Evolutionary conservation across 53 echinoderm and acorn worm genomes (phyloP), one percentile per base, ranked within the genome.

Genomic region (Mesocentrotus franciscanus): DNA sequence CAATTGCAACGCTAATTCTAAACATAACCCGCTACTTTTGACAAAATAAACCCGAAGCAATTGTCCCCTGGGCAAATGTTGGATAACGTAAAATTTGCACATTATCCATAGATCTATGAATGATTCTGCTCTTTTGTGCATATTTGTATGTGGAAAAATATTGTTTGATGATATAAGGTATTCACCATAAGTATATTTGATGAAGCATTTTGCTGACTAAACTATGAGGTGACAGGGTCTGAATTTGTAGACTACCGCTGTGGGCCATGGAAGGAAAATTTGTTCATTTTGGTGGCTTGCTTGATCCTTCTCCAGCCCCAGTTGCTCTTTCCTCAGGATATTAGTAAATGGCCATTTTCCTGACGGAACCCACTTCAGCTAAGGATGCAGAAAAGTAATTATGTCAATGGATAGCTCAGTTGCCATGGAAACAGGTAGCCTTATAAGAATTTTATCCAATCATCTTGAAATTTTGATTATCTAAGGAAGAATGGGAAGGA

Each of bases 341-440:
- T 91, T 91, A 66, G 64, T 64, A 91, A 91, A 91, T 91, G 91
- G 66, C 91, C 91, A 35, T 66, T 91, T 91, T 64, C 66, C 91
- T 91, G 91, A 91, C 39, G 15, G 87, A 58, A 11, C 26, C 58
- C 27, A 9, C 27, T 11, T 14, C 57, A 87, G 58, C 58, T 87
- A 5, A 56, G 55, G 58, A 87, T 13, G 9, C 75, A 26, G 58
- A 58, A 27, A 87, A 27, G 30, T 2, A 87, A 56, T n/a, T 12
- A 20, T 57, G n/a, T 16, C 24, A 66, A 91, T 34, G 26, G 35
- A 91, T 91, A 66, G 20, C 20, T 10, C 20, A 10, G 91, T 91
- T 66, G 39, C 68, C 91, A 91, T 26, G 68, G 91, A 64, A 91
- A 91, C 91, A 15, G 66, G 35, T 20, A 91, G 91, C 91, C 33